These are phyloP conservation scores for Potamarius usumacintae DNA, from an alignment of 2,113 vertebrate species.

Conservation along the genomic window DNA sequence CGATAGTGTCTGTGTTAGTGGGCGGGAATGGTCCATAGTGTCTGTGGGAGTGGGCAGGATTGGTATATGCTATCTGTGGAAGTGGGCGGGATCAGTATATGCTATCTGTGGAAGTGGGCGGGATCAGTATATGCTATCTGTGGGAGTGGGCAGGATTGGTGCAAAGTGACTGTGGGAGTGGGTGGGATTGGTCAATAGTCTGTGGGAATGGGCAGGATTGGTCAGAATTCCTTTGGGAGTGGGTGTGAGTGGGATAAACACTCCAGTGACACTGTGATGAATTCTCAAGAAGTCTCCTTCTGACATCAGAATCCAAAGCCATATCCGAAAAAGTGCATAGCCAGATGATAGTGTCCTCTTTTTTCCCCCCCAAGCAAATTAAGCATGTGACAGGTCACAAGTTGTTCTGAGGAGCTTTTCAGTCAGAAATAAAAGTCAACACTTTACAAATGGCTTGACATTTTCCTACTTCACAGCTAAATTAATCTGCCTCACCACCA, in stretches of 20 bases:
- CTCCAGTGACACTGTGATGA: neutral
- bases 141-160: neutral
- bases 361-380: neutral
- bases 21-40: neutral
- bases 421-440: constrained; percentile 27
- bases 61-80: neutral
- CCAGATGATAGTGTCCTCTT: neutral
- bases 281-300: neutral
- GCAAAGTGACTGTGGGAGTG: neutral
- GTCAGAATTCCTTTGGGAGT: neutral
- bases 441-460: constrained; percentile 45
- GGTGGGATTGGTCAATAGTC: neutral
- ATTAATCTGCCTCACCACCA: constrained; percentile 44
- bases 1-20: neutral
- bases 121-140: neutral
- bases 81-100: neutral
- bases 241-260: neutral
- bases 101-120: neutral
- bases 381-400: constrained; percentile 44
- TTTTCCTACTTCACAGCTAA: constrained; percentile 48
- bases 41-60: neutral
- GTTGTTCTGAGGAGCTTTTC: constrained; percentile 49
- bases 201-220: neutral
- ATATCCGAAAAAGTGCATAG: neutral
- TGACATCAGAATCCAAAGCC: neutral